Conservation (phyloP, 1,140 invertebrate species). For the Calliphora vicina region DNA sequence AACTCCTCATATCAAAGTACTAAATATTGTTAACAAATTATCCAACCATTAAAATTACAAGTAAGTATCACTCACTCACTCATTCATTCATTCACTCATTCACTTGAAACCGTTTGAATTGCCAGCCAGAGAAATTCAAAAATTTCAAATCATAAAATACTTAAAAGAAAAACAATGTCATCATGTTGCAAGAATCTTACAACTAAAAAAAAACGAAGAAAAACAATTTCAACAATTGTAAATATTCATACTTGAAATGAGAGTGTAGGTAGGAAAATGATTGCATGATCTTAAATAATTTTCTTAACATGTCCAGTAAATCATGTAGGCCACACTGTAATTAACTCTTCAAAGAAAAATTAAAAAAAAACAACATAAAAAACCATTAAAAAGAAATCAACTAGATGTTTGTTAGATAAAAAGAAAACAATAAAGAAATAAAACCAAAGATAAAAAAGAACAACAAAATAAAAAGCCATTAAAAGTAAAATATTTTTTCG, state of each 20-base stretch:
- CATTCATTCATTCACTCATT: not conserved
- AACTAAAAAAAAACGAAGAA: too few relatives aligned
- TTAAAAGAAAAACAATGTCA: not conserved
- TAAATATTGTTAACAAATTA: not conserved
- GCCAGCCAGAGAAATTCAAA: not conserved
- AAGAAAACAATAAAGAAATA: not conserved
- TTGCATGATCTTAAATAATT: not conserved
- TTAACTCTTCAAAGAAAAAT: slow-evolving; percentile 4
- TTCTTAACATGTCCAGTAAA: slow-evolving; percentile 8
- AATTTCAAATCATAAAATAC: not conserved
- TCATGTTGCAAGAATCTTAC: not conserved
- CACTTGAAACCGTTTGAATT: not conserved
- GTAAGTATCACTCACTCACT: not conserved
- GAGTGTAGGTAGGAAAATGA: too few relatives aligned
- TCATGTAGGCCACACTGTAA: slow-evolving; percentile 4
- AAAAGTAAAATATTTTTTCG: not conserved
- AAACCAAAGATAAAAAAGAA: not conserved
- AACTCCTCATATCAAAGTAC: not conserved
- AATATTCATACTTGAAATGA: too few relatives aligned
- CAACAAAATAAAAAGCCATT: not conserved
- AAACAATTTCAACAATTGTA: not conserved
- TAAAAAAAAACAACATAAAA: not conserved
- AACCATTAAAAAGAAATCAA: not conserved
- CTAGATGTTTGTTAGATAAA: not conserved
- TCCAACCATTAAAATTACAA: not conserved